These are phyloP conservation scores for Hydrotaea cyrtoneurina DNA, from an alignment of 2,888 invertebrate genomes.

Conservation along the genomic window DNA sequence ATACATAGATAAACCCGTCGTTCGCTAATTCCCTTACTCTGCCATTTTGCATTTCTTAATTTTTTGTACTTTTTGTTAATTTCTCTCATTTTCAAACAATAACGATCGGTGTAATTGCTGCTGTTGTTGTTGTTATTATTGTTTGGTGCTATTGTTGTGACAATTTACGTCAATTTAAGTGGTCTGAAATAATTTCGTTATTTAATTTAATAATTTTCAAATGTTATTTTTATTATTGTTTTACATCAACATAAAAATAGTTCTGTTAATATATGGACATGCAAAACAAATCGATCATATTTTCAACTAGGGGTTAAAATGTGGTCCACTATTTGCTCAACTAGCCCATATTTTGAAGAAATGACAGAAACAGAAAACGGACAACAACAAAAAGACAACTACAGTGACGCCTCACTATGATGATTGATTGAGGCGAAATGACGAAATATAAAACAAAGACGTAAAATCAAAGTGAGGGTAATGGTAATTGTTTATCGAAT, in stretches of 20 bases:
- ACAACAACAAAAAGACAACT: neutral
- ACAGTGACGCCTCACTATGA: neutral
- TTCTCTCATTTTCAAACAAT: constrained; percentile 30
- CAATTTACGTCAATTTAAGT: constrained; percentile 68
- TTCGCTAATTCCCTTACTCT: constrained; percentile 45
- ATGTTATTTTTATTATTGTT: constrained; percentile 35
- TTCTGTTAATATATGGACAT: constrained; percentile 16
- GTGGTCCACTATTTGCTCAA: neutral
- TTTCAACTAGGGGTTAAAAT: constrained; percentile 37
- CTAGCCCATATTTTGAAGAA: constrained; percentile 1
- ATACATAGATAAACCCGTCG: constrained; percentile 18
- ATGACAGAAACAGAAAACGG: neutral
- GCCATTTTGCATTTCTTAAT: constrained; percentile 41
- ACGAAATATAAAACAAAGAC: too few species aligned
- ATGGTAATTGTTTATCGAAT: too few species aligned
- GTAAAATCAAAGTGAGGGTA: too few species aligned
- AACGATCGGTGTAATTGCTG: neutral
- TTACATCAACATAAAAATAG: constrained; percentile 16
- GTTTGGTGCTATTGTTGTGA: constrained; percentile 48
- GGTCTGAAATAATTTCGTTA: constrained; percentile 34
- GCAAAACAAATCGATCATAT: constrained; percentile 33
- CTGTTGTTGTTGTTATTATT: constrained; percentile 2
- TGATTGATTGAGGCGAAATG: neutral
- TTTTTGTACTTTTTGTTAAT: constrained; percentile 12
- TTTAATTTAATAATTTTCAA: constrained; percentile 36